Evolutionary conservation across 2,113 vertebrate species (phyloP).

Genomic region (Motacilla tschutschensis): DNA sequence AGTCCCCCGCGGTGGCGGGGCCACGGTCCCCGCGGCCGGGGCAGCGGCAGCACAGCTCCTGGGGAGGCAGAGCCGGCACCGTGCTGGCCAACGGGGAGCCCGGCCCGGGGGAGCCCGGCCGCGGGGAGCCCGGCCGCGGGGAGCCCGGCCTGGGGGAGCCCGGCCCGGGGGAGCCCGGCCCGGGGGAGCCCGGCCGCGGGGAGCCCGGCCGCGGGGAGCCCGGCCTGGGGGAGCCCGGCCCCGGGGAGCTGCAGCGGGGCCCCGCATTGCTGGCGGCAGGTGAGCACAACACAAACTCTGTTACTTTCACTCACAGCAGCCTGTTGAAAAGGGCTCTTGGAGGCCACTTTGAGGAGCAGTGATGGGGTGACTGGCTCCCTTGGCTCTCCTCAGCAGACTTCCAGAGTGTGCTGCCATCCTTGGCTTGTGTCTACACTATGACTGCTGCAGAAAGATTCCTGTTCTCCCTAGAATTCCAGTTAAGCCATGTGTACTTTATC

Average conservation of each 20-base stretch:
- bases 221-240: fast-evolving
- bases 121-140: constrained; percentile 19
- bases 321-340: background rate
- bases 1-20: constrained; percentile 60
- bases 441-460: background rate
- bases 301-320: background rate
- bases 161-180: fast-evolving
- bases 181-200: background rate
- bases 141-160: fast-evolving
- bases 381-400: background rate
- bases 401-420: background rate
- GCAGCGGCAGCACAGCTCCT: constrained; percentile 22
- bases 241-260: background rate
- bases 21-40: constrained; percentile 70
- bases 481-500: background rate
- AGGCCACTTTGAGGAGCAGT: background rate
- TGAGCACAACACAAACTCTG: background rate
- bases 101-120: constrained; percentile 26
- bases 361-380: background rate
- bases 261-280: background rate
- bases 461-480: background rate
- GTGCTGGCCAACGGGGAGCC: constrained; percentile 64
- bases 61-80: constrained; percentile 29
- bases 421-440: fast-evolving
- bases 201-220: background rate